Conservation (phyloP, 2,113 vertebrate genomes). For the Hucho hucho region DNA sequence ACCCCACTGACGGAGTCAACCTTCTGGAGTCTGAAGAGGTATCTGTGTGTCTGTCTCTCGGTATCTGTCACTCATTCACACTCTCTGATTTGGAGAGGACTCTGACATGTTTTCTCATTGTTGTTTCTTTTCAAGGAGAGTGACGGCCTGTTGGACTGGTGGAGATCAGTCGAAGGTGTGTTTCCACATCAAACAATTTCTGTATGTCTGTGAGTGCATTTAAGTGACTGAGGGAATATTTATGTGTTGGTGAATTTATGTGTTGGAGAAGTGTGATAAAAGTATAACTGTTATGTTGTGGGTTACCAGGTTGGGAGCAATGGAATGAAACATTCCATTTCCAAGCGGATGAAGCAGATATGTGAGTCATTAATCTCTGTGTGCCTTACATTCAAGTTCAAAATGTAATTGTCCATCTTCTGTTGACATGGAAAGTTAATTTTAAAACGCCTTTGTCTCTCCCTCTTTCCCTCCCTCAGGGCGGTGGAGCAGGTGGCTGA, state of each 20-base stretch:
- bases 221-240: not conserved
- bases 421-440: too few species aligned
- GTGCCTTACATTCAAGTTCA: too few species aligned
- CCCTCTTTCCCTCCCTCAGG: constrained; percentile 36
- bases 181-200: not conserved
- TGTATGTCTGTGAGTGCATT: not conserved
- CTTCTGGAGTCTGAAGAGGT: constrained; percentile 21
- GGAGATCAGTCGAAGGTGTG: constrained; percentile 66
- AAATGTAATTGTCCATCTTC: too few species aligned
- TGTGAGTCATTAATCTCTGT: constrained; percentile 31
- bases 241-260: not conserved
- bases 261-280: not conserved
- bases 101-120: not conserved
- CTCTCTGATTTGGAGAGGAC: not conserved
- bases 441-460: too few species aligned
- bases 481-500: constrained; percentile 68
- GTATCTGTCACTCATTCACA: not conserved
- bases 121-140: constrained; percentile 44
- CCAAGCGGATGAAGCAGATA: constrained; percentile 47
- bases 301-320: constrained; percentile 63
- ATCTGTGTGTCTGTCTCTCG: constrained; percentile 13
- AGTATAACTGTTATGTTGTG: not conserved
- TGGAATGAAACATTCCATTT: constrained; percentile 64
- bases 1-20: constrained; percentile 40
- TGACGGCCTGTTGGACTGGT: constrained; percentile 68